A percentile compares a stretch with the other conserved stretches of the same genome.
Evolutionary conservation across 2,888 invertebrate genomes (phyloP).

Genomic region (Lasiommata megera): DNA sequence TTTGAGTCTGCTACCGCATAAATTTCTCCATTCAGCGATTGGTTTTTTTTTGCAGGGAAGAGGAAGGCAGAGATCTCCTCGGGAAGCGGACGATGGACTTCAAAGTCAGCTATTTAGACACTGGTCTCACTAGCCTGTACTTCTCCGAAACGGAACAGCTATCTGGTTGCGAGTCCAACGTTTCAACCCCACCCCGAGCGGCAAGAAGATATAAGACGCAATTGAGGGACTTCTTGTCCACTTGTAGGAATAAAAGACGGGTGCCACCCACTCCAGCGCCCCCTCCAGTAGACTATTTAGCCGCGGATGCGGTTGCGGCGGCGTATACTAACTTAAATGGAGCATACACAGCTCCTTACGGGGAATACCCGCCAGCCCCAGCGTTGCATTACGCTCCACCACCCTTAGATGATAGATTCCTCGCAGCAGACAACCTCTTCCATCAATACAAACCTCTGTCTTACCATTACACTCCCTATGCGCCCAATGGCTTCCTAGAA

Average conservation of each 20-base stretch:
- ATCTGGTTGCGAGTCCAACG: slow-evolving; percentile 82
- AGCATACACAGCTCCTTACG: slow-evolving; percentile 90
- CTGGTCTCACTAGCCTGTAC: slow-evolving; percentile 94
- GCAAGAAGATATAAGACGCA: slow-evolving; percentile 96
- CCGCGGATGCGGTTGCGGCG: slow-evolving; percentile 86
- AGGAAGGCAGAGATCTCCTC: slow-evolving; percentile 97
- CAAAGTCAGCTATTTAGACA: slow-evolving; percentile 98
- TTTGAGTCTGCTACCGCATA: no score
- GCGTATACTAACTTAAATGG: slow-evolving; percentile 91
- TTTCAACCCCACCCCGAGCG: slow-evolving; percentile 88
- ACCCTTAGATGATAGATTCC: slow-evolving; percentile 84
- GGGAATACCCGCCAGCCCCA: slow-evolving; percentile 86
- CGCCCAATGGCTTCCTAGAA: slow-evolving; percentile 92
- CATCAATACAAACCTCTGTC: slow-evolving; percentile 94
- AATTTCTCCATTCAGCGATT: neutral
- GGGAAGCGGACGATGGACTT: slow-evolving; percentile 99
- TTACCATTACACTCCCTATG: slow-evolving; percentile 88
- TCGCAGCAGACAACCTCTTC: slow-evolving; percentile 93
- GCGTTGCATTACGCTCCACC: slow-evolving; percentile 86
- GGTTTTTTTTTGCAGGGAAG: slow-evolving; percentile 87
- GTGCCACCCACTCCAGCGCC: slow-evolving; percentile 79
- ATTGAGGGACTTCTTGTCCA: slow-evolving; percentile 94
- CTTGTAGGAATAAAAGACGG: slow-evolving; percentile 92
- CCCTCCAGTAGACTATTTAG: slow-evolving; percentile 86
- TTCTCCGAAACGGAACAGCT: slow-evolving; percentile 93